A percentile compares a stretch with the other conserved stretches of the same genome.
Evolutionary conservation across 2,888 invertebrate genomes (phyloP).

Genomic region (Erynnis tages): DNA sequence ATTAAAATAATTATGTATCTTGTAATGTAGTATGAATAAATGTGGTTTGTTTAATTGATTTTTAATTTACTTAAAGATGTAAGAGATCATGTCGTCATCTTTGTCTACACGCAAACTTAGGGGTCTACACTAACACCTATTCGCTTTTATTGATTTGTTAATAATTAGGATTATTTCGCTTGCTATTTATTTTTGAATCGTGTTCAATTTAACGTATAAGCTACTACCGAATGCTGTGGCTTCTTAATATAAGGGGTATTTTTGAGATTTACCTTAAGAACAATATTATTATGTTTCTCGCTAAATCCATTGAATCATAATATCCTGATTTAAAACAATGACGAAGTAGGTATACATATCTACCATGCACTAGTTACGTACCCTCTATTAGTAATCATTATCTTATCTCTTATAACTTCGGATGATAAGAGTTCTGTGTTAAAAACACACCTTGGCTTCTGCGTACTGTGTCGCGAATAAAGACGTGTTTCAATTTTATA

Average conservation of each 20-base stretch:
- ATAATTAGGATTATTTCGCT: too few relatives aligned
- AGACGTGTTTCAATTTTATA: constrained; percentile 37
- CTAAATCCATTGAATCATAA: constrained; percentile 14
- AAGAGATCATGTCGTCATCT: too few relatives aligned
- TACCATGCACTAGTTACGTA: constrained; percentile 12
- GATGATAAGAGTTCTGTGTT: constrained; percentile 52
- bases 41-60: too few relatives aligned
- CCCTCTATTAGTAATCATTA: constrained; percentile 58
- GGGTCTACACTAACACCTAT: too few relatives aligned
- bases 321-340: constrained; percentile 6
- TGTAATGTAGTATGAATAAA: neutral
- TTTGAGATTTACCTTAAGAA: neutral
- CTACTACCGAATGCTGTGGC: too few relatives aligned
- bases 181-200: too few relatives aligned
- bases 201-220: too few relatives aligned
- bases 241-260: too few relatives aligned
- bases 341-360: too few relatives aligned
- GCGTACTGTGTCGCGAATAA: constrained; percentile 31
- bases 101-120: too few relatives aligned
- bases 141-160: too few relatives aligned
- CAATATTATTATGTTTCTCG: neutral
- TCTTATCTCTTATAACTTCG: constrained; percentile 61
- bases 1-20: neutral
- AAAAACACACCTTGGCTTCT: constrained; percentile 34
- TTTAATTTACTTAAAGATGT: too few relatives aligned